Evolutionary conservation across 2,888 invertebrate species (phyloP).

Genomic region (Ethmia dodecea): DNA sequence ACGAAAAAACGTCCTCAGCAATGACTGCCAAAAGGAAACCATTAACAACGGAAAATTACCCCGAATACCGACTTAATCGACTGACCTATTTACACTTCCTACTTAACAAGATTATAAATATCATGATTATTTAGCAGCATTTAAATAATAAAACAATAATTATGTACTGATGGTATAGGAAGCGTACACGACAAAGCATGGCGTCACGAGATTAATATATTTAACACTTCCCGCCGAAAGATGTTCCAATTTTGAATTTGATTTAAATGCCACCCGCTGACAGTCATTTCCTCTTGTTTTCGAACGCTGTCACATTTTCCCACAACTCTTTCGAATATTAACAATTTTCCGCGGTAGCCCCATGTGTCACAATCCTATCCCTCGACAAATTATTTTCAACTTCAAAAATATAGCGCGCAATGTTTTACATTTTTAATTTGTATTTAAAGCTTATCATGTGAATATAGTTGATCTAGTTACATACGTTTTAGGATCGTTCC

Average conservation of each 20-base stretch:
- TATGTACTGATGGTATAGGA: conserved; percentile 31
- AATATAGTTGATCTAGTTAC: too few relatives aligned
- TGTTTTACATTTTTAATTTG: too few relatives aligned
- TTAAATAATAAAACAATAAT: conserved; percentile 29
- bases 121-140: conserved; percentile 19
- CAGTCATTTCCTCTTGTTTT: conserved; percentile 67
- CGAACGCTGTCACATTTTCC: conserved; percentile 42
- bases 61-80: conserved; percentile 6
- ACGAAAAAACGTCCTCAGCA: too few relatives aligned
- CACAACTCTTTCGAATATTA: conserved; percentile 42
- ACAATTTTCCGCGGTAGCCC: conserved; percentile 29
- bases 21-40: conserved; percentile 11
- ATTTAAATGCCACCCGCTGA: conserved; percentile 64
- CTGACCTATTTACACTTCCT: conserved; percentile 12
- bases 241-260: conserved; percentile 73
- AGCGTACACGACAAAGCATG: conserved; percentile 38
- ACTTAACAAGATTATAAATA: conserved; percentile 21
- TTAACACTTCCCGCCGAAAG: conserved; percentile 68
- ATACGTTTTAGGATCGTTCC: too few relatives aligned
- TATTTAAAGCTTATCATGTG: too few relatives aligned
- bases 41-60: conserved; percentile 8
- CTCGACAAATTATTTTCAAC: conserved; percentile 44
- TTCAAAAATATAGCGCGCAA: too few relatives aligned
- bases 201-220: conserved; percentile 59
- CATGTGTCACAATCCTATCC: conserved; percentile 28